Percentiles rank a stretch among this genome's conserved stretches.
Conservation (phyloP, 2,113 vertebrate species). For the Struthio camelus region DNA sequence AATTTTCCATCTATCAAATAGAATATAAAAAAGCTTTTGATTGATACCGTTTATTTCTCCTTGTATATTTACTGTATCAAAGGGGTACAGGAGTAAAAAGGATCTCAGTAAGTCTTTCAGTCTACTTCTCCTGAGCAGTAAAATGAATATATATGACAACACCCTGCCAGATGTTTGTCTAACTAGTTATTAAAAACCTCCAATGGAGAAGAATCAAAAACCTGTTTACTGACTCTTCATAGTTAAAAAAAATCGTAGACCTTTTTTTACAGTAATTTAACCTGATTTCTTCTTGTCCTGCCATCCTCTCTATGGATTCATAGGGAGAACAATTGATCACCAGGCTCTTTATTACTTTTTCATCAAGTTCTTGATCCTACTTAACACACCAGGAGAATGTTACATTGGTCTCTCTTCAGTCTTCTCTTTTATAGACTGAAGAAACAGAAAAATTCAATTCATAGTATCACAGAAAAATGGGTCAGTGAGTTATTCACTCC, state of each 20-base stretch:
- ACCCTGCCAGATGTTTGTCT: not conserved
- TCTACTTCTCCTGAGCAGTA: not conserved
- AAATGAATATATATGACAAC: not conserved
- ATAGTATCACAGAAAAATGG: not conserved
- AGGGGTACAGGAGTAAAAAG: not conserved
- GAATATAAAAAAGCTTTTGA: not conserved
- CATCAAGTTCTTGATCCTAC: not conserved
- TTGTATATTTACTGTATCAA: not conserved
- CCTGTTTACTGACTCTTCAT: not conserved
- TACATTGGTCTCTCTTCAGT: too few relatives aligned
- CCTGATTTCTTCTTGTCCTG: not conserved
- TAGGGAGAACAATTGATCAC: not conserved
- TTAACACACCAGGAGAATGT: not conserved
- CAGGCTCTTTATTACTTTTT: not conserved
- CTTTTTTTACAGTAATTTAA: not conserved
- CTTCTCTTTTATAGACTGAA: too few relatives aligned
- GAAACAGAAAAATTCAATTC: not conserved
- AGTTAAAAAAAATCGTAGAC: not conserved
- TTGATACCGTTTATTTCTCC: not conserved
- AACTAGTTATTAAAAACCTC: constrained; percentile 5
- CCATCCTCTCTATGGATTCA: not conserved
- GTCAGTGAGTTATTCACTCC: not conserved
- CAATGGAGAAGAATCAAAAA: not conserved
- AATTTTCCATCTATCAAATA: not conserved
- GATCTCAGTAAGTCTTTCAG: not conserved